Conservation (phyloP, 2,797 vertebrate species). For the Atherinosoma microstoma region DNA sequence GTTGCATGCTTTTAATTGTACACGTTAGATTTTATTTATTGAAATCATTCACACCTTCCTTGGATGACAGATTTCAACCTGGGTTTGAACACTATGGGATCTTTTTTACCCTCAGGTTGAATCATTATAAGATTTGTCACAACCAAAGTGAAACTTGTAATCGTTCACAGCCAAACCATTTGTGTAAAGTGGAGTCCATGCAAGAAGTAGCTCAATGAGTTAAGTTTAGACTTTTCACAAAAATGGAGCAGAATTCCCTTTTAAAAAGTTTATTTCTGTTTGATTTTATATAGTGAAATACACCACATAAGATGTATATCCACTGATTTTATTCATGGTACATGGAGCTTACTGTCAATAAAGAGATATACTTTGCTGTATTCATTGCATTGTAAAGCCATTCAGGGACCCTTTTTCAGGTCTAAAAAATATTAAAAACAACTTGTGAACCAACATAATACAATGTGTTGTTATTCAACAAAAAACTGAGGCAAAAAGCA, state of each 20-base stretch:
- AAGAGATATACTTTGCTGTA: slow-evolving; percentile 1
- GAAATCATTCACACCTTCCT: too few species aligned
- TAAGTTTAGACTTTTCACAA: too few species aligned
- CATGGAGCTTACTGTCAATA: background rate
- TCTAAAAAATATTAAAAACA: too few species aligned
- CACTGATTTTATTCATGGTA: slow-evolving; percentile 4
- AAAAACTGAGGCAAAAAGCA: too few species aligned
- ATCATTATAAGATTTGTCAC: background rate
- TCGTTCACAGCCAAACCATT: background rate
- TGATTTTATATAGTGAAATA: slow-evolving; percentile 1
- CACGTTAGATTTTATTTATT: too few species aligned
- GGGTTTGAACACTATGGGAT: background rate
- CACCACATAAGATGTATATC: slow-evolving; percentile 10
- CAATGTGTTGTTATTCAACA: too few species aligned
- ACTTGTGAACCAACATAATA: too few species aligned
- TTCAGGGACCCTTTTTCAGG: background rate
- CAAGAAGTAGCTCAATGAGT: background rate
- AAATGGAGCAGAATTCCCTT: background rate
- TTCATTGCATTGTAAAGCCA: background rate
- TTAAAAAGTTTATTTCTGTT: background rate
- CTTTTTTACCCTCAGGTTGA: background rate
- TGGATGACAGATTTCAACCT: background rate
- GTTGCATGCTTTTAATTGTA: background rate
- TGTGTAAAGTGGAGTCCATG: background rate
- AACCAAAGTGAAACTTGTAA: background rate